These are phyloP conservation scores for Mycteria americana DNA, from an alignment of 2,797 vertebrate genomes.

Conservation along the genomic window DNA sequence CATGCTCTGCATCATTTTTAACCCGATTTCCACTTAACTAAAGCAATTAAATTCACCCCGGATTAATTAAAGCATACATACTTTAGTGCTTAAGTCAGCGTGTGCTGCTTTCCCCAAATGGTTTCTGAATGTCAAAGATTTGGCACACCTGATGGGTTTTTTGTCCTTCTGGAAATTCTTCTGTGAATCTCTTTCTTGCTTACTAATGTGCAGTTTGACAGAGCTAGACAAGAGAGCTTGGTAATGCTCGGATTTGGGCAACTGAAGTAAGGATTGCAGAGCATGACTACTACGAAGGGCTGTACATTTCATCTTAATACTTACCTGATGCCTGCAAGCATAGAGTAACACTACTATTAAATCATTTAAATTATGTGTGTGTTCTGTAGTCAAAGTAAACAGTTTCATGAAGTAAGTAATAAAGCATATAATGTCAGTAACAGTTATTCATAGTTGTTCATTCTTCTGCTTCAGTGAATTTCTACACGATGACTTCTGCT, in stretches of 20 bases:
- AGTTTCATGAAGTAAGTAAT: not conserved
- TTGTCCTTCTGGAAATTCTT: slow-evolving; percentile 79
- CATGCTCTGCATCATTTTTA: slow-evolving; percentile 85
- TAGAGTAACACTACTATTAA: not conserved
- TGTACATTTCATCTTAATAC: not conserved
- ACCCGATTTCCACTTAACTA: slow-evolving; percentile 85
- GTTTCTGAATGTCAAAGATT: slow-evolving; percentile 82
- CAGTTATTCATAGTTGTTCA: not conserved
- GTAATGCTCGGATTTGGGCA: not conserved
- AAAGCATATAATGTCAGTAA: not conserved
- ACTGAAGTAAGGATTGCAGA: not conserved
- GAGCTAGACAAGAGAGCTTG: not conserved
- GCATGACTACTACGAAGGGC: not conserved
- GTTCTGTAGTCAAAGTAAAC: not conserved
- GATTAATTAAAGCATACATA: slow-evolving; percentile 86
- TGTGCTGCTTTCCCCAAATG: slow-evolving; percentile 78
- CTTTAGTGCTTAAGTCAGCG: slow-evolving; percentile 82
- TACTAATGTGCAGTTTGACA: slow-evolving; percentile 65
- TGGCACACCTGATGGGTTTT: slow-evolving; percentile 84
- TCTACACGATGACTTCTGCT: not conserved
- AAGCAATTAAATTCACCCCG: slow-evolving; percentile 86
- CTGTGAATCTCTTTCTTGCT: slow-evolving; percentile 46
- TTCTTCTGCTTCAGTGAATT: not conserved
- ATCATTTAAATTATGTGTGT: not conserved
- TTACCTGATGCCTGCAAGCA: not conserved